Evolutionary conservation across 2,888 invertebrate genomes (phyloP).

Genomic region (Ephialtes manifestator): DNA sequence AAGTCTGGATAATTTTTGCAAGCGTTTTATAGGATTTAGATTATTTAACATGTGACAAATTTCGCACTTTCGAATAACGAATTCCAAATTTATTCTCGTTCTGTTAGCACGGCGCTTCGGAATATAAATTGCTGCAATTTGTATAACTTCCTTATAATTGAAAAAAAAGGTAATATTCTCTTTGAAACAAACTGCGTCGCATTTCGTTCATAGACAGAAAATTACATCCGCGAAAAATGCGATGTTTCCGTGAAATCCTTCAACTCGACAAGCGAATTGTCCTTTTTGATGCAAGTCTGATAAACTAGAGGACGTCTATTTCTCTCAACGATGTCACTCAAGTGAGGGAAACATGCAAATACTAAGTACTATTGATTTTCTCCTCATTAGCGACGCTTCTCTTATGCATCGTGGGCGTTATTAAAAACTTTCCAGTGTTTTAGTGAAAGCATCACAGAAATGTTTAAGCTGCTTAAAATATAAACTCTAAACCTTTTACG

Average conservation of each 20-base stretch:
- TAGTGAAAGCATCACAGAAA: not conserved
- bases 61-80: not conserved
- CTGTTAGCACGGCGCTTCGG: not conserved
- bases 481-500: not conserved
- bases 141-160: not conserved
- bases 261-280: not conserved
- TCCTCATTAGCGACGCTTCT: not conserved
- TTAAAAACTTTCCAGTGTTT: not conserved
- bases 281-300: not conserved
- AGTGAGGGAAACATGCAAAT: not conserved
- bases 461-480: not conserved
- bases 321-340: not conserved
- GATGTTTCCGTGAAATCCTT: not conserved
- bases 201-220: not conserved
- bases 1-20: too few relatives aligned
- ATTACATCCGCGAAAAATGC: constrained; percentile 7
- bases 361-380: constrained; percentile 6
- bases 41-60: not conserved
- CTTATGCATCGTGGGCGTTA: not conserved
- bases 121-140: constrained; percentile 10
- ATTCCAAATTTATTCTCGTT: not conserved
- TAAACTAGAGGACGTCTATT: not conserved
- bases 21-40: not conserved
- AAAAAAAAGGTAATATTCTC: not conserved
- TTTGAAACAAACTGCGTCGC: constrained; percentile 6